These are phyloP conservation scores for Hirundichthys speculiger DNA, from an alignment of 2,113 vertebrate species.

Conservation along the genomic window DNA sequence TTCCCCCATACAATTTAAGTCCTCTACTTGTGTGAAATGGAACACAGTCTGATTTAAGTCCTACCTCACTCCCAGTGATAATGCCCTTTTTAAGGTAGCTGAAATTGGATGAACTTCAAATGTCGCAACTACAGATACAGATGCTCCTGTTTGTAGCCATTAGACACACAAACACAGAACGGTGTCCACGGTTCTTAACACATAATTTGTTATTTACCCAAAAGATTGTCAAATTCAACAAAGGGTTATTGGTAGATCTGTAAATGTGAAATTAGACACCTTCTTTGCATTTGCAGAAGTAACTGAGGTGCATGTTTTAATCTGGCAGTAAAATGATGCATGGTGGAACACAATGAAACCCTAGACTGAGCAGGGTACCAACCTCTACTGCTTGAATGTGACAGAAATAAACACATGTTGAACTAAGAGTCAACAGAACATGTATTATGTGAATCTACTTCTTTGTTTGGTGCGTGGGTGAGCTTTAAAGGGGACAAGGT, in stretches of 20 bases:
- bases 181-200: not conserved
- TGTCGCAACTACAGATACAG: constrained; percentile 49
- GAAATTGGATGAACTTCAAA: constrained; percentile 52
- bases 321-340: too few relatives aligned
- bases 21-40: constrained; percentile 1
- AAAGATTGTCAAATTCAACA: constrained; percentile 49
- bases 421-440: constrained; percentile 38
- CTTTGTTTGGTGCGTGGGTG: constrained; percentile 21
- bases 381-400: constrained; percentile 4
- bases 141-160: constrained; percentile 10
- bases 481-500: constrained; percentile 18
- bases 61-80: constrained; percentile 6
- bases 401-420: constrained; percentile 32
- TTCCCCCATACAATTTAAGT: not conserved
- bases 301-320: constrained; percentile 33
- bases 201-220: constrained; percentile 22
- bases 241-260: constrained; percentile 48
- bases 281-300: constrained; percentile 41
- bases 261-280: constrained; percentile 63
- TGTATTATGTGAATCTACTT: constrained; percentile 19
- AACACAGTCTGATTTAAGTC: not conserved
- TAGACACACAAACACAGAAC: not conserved
- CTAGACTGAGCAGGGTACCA: constrained; percentile 14
- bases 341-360: constrained; percentile 36
- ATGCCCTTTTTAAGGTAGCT: constrained; percentile 49